These are phyloP conservation scores for Holothuria leucospilota DNA, from an alignment of 53 echinoderm and acorn worm genomes.

Conservation along the genomic window DNA sequence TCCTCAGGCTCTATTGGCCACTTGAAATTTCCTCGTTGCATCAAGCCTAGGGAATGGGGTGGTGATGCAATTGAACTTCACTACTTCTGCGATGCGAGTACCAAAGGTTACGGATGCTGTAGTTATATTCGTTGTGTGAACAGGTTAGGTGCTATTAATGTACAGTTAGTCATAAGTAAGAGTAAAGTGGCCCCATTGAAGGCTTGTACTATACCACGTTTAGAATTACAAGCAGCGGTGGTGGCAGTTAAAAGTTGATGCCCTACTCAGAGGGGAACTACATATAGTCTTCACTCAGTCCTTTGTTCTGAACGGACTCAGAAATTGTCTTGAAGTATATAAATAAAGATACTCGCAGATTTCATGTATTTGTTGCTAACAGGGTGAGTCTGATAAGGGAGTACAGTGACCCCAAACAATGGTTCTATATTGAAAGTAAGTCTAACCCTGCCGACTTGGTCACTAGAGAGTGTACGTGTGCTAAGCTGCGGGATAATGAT, in stretches of 20 bases:
- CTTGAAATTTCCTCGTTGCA: slow-evolving; percentile 45
- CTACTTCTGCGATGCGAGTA: slow-evolving; percentile 65
- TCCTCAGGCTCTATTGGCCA: slow-evolving; percentile 8
- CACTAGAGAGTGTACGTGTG: slow-evolving; percentile 21
- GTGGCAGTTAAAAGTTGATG: slow-evolving; percentile 33
- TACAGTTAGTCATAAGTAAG: slow-evolving; percentile 57
- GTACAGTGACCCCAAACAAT: not conserved
- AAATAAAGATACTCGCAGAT: too few species aligned
- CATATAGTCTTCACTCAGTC: not conserved
- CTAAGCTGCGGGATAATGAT: not conserved
- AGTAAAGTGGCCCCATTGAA: slow-evolving; percentile 55
- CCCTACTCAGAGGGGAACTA: slow-evolving; percentile 5
- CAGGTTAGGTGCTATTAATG: slow-evolving; percentile 21
- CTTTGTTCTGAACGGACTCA: slow-evolving; percentile 56
- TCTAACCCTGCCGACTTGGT: slow-evolving; percentile 23
- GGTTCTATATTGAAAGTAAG: slow-evolving; percentile 8
- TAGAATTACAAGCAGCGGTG: slow-evolving; percentile 46
- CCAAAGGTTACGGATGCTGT: slow-evolving; percentile 64
- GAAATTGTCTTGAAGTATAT: slow-evolving; percentile 44
- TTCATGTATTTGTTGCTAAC: slow-evolving; percentile 58
- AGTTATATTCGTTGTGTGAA: slow-evolving; percentile 59
- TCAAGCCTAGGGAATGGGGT: slow-evolving; percentile 45
- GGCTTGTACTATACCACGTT: slow-evolving; percentile 38
- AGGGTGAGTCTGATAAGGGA: slow-evolving; percentile 31
- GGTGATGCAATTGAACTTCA: slow-evolving; percentile 34